Base-by-base conservation (phyloP, 2,888 invertebrate genomes). In the Microplitis deprimator region DNA sequence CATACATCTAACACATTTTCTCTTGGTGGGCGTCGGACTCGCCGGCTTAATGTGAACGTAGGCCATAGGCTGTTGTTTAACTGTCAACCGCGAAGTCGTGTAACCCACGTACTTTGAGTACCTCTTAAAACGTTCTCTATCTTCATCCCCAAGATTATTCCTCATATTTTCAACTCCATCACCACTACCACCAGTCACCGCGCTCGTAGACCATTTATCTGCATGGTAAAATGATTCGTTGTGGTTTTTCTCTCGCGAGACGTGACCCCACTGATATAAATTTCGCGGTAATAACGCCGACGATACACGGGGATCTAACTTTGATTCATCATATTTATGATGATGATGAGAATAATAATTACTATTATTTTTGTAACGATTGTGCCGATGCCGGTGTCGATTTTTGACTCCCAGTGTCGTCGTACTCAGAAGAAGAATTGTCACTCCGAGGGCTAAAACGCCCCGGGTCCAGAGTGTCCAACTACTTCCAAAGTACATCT, bases 1-100 rank as follows among this genome's bases (percentile, higher is more conserved):
- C 87, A 86, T 87, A 80, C 88, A 88, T 72, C 85, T 83, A 75
- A 85, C 81, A 81, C 88, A 88, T 79, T 88, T 88, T 81, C 87
- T 84, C 71, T 82, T 85, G 13, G 83, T 77, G 75, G 85, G 80
- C 68, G 83, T 76, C 38, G 83, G 71, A 62, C 76, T 75, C 78
- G 83, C 79, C 64, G 88, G 85, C 77, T 88, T 86, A 62, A 89
- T 88, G 79, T 88, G 87, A 76, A 89, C 87, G 73, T 87, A 88
- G 7, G 88, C 88, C 83, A 86, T 84, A n/a, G 88, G 88, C 77
- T 84, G 76, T 84, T 80, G 80, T 82, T 83, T 73, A n/a, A 74
- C 65, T 73, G 79, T 81, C 67, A 77, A 77, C 16, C 73, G 77
- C 68, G 79, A 72, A 67, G 77, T 69, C 50, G 76, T 60, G 67